Conservation (phyloP, 2,888 invertebrate species). For the Malachius bipustulatus region DNA sequence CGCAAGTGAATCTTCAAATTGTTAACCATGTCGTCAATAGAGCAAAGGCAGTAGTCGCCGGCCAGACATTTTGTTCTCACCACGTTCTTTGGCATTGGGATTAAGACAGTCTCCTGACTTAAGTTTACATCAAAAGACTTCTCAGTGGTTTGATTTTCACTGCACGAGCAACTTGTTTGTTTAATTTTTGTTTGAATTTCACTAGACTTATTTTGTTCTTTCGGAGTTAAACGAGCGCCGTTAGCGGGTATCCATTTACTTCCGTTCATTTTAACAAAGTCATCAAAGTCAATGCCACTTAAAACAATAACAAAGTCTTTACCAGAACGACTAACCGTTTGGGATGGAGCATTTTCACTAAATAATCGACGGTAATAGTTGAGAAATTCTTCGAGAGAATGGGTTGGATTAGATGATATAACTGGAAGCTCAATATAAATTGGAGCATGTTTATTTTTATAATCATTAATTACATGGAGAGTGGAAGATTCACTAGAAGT, state of each 20-base stretch:
- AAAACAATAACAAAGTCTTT: neutral
- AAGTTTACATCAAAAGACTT: too few species aligned
- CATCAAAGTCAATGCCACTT: neutral
- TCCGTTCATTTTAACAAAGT: constrained; percentile 7
- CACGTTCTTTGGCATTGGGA: constrained; percentile 11
- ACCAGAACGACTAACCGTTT: too few species aligned
- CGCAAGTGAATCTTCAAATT: constrained; percentile 8
- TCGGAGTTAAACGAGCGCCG: neutral
- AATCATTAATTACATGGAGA: too few species aligned
- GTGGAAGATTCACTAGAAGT: too few species aligned
- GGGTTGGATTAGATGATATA: neutral
- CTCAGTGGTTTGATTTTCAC: neutral
- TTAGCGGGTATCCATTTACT: constrained; percentile 11
- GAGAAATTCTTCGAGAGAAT: neutral
- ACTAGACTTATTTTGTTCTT: neutral
- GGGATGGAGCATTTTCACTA: too few species aligned
- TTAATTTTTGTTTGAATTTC: neutral
- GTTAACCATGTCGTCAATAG: constrained; percentile 20
- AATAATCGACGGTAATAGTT: neutral
- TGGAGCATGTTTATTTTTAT: neutral
- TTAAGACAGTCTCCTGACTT: neutral
- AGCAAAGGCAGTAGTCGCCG: constrained; percentile 25
- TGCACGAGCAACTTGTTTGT: neutral
- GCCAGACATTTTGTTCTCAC: constrained; percentile 18
- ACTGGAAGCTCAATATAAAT: neutral